Percentiles rank a stretch among this genome's conserved stretches.
These are phyloP conservation scores for Plagodis dolabraria DNA, from an alignment of 2,888 invertebrate genomes.

Conservation along the genomic window DNA sequence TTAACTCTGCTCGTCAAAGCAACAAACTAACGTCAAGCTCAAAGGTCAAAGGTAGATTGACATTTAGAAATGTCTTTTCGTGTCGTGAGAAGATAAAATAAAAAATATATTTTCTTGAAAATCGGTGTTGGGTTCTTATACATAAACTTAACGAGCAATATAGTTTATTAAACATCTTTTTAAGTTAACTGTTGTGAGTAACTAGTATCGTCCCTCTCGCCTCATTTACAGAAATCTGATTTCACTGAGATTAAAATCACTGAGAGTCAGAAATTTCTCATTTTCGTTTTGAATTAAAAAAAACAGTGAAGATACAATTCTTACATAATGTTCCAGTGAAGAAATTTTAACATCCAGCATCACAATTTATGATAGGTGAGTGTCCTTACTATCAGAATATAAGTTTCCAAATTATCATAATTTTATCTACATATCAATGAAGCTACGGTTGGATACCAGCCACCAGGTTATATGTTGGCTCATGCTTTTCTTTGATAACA, in stretches of 20 bases:
- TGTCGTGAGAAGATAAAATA: too few species aligned
- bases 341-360: conserved; percentile 13
- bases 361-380: conserved; percentile 63
- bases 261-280: background rate
- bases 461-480: conserved; percentile 2
- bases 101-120: too few species aligned
- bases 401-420: too few species aligned
- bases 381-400: conserved; percentile 31
- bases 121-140: too few species aligned
- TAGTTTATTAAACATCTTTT: too few species aligned
- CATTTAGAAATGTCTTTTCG: too few species aligned
- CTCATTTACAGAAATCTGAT: conserved; percentile 16
- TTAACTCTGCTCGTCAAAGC: too few species aligned
- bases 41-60: too few species aligned
- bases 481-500: background rate
- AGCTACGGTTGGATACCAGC: conserved; percentile 22
- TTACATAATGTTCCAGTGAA: conserved; percentile 31
- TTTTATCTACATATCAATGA: conserved; percentile 31
- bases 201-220: too few species aligned
- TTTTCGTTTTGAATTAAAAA: background rate
- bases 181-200: too few species aligned
- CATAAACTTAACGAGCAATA: too few species aligned
- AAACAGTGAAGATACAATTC: background rate
- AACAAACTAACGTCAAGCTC: too few species aligned
- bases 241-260: conserved; percentile 13